Conservation (phyloP, 2,888 invertebrate species). For the Pristionchus fissidentatus region DNA sequence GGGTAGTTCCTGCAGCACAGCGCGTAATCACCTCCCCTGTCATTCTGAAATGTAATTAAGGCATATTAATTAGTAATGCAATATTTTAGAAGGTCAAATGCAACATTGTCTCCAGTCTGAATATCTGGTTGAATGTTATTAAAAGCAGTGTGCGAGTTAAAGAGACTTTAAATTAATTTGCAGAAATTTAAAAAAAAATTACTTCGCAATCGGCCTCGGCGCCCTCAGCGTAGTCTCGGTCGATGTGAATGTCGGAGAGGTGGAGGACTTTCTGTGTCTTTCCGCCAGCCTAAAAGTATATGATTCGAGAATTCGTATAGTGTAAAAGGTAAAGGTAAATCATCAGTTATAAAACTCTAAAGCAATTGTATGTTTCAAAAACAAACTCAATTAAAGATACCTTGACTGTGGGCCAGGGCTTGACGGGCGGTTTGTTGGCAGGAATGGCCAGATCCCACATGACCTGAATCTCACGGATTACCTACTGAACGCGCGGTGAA, state of each 20-base stretch:
- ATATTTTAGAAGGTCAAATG: too few species aligned
- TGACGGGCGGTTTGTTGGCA: constrained; percentile 63
- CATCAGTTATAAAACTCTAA: too few species aligned
- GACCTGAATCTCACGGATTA: not conserved
- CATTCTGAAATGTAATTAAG: not conserved
- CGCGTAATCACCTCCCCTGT: constrained; percentile 24
- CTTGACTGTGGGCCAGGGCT: constrained; percentile 64
- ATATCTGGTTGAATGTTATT: too few species aligned
- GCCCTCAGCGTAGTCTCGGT: constrained; percentile 84
- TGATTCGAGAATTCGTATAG: not conserved
- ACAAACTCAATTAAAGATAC: constrained; percentile 38
- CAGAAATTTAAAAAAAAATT: not conserved
- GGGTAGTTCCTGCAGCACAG: constrained; percentile 66
- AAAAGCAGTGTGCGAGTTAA: too few species aligned
- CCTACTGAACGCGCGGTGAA: not conserved
- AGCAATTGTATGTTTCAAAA: not conserved
- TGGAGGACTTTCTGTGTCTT: constrained; percentile 87
- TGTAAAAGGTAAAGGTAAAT: too few species aligned
- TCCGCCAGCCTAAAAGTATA: not conserved
- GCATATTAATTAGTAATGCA: constrained; percentile 42
- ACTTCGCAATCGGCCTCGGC: constrained; percentile 62
- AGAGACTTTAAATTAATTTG: too few species aligned
- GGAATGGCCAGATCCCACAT: constrained; percentile 68
- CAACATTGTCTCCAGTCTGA: too few species aligned
- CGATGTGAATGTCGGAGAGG: constrained; percentile 94